A percentile compares a stretch with the other conserved stretches of the same genome.
Evolutionary conservation across 2,113 vertebrate genomes (phyloP).

Genomic region (Stigmatopora nigra): DNA sequence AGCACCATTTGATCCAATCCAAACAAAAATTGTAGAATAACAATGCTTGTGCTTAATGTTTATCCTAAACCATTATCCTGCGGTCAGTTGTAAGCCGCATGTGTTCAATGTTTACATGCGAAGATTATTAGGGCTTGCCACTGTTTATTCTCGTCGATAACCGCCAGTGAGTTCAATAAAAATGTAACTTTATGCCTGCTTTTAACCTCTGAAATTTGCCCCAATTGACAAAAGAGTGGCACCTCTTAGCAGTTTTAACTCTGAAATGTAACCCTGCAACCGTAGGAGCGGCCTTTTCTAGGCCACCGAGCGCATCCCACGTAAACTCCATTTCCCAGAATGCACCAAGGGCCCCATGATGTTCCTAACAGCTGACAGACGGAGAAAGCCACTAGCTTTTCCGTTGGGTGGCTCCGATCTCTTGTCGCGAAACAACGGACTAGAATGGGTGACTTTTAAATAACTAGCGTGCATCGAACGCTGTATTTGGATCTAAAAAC

Average conservation of each 20-base stretch:
- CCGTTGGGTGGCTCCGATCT: slow-evolving; percentile 46
- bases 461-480: slow-evolving; percentile 5
- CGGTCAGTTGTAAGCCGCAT: no score
- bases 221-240: no score
- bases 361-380: slow-evolving; percentile 75
- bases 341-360: slow-evolving; percentile 61
- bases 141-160: no score
- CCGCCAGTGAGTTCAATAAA: no score
- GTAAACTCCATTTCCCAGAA: slow-evolving; percentile 65
- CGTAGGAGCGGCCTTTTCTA: background rate
- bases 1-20: slow-evolving; percentile 23
- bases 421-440: slow-evolving; percentile 40
- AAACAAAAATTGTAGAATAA: slow-evolving; percentile 9
- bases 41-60: background rate
- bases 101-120: no score
- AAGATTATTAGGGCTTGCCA: no score
- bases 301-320: background rate
- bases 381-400: slow-evolving; percentile 59
- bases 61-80: no score
- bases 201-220: no score
- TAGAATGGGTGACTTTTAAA: slow-evolving; percentile 29
- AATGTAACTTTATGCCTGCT: no score
- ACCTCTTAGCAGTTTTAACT: no score
- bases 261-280: background rate
- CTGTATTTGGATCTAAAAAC: slow-evolving; percentile 2